Evolutionary conservation across 1,140 invertebrate genomes (phyloP).

Genomic region (Lysiphlebus fabarum): DNA sequence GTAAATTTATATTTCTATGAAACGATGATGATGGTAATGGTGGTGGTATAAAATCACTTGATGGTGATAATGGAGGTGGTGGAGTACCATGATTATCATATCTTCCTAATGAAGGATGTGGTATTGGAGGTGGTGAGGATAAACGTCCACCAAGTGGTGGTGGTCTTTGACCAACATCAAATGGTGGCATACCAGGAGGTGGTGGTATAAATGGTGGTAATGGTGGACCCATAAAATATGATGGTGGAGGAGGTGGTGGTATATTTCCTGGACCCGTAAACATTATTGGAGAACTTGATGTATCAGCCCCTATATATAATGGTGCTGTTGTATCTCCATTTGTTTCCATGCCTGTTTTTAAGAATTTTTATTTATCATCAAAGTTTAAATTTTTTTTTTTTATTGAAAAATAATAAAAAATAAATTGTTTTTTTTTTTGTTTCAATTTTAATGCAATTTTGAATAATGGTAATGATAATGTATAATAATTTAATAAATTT

Average conservation of each 20-base stretch:
- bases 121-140: conserved; percentile 59
- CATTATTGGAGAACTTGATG: conserved; percentile 56
- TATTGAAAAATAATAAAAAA: no score
- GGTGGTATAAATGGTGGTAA: conserved; percentile 38
- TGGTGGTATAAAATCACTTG: conserved; percentile 19
- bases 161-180: conserved; percentile 60
- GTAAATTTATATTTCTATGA: conserved; percentile 22
- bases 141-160: conserved; percentile 62
- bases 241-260: conserved; percentile 50
- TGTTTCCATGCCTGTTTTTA: conserved; percentile 50
- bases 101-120: conserved; percentile 30
- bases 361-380: conserved; percentile 5
- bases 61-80: conserved; percentile 40
- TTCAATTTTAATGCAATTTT: no score
- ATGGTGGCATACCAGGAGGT: conserved; percentile 39
- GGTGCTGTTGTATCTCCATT: conserved; percentile 56
- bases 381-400: no score
- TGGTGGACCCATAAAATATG: conserved; percentile 29
- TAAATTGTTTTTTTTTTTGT: no score
- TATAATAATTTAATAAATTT: not conserved
- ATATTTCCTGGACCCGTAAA: conserved; percentile 47
- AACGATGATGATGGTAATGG: conserved; percentile 30
- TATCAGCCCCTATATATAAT: conserved; percentile 51
- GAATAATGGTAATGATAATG: conserved; percentile 26
- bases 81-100: conserved; percentile 37